A percentile compares a stretch with the other conserved stretches of the same genome.
These are phyloP conservation scores for Siphlonurus alternatus DNA, from an alignment of 2,888 invertebrate species.

Conservation along the genomic window DNA sequence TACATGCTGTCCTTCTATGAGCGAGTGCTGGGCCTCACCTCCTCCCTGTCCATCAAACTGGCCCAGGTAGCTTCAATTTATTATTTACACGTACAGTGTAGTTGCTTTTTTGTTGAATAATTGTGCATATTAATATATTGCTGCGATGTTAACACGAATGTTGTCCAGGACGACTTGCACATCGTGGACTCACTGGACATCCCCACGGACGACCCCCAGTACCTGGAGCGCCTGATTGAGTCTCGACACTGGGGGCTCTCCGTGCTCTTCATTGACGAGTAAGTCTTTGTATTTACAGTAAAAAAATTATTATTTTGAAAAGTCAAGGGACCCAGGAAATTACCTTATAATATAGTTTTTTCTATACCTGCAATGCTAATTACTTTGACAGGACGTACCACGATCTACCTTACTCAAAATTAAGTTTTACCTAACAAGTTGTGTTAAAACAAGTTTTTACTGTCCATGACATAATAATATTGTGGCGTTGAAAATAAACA, in stretches of 20 bases:
- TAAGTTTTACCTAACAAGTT: too few relatives aligned
- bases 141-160: background rate
- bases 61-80: slow-evolving; percentile 37
- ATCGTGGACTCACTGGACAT: slow-evolving; percentile 74
- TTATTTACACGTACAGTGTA: background rate
- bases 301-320: too few relatives aligned
- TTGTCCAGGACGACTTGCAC: slow-evolving; percentile 70
- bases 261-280: slow-evolving; percentile 84
- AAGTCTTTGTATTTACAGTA: slow-evolving; percentile 33
- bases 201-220: slow-evolving; percentile 63
- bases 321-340: too few relatives aligned
- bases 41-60: slow-evolving; percentile 74
- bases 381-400: too few relatives aligned
- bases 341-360: too few relatives aligned
- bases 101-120: background rate
- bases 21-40: slow-evolving; percentile 63
- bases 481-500: too few relatives aligned
- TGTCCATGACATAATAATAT: too few relatives aligned
- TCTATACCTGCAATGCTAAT: too few relatives aligned
- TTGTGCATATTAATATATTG: background rate
- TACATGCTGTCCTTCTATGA: slow-evolving; percentile 76
- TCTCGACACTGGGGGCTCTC: slow-evolving; percentile 91
- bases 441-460: slow-evolving; percentile 6
- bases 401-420: too few relatives aligned
- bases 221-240: slow-evolving; percentile 61